Evolutionary conservation across 2,113 vertebrate genomes (phyloP).

Genomic region (Cephalopterus ornatus): DNA sequence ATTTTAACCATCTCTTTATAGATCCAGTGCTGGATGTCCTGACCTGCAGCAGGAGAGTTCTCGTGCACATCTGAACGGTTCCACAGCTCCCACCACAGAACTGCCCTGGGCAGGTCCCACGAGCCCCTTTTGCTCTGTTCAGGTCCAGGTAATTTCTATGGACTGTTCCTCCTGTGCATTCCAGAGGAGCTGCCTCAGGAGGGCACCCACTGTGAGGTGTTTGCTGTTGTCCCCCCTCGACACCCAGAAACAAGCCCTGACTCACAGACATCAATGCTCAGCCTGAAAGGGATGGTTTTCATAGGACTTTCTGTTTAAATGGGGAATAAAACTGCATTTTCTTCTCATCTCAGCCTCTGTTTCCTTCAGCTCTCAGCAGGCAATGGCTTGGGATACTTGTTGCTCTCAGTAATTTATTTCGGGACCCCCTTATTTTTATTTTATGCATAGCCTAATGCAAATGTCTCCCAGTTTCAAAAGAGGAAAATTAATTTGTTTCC

Average conservation of each 20-base stretch:
- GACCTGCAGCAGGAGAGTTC: background rate
- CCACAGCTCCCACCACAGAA: rapidly evolving
- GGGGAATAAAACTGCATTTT: background rate
- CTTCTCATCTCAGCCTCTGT: background rate
- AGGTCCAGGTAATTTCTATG: background rate
- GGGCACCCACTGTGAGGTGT: background rate
- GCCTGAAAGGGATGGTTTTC: background rate
- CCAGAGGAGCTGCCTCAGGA: background rate
- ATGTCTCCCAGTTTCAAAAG: background rate
- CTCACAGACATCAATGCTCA: background rate
- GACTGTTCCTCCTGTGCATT: background rate
- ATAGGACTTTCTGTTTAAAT: background rate
- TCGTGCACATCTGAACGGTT: background rate
- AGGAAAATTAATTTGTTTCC: conserved; percentile 17
- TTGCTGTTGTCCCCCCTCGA: background rate
- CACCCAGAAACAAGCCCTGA: background rate
- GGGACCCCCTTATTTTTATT: conserved; percentile 17
- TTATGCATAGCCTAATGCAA: background rate
- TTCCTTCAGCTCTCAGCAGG: background rate
- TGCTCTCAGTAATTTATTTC: conserved; percentile 8
- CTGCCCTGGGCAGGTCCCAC: rapidly evolving
- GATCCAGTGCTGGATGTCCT: background rate
- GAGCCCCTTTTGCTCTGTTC: background rate
- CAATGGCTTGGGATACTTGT: background rate
- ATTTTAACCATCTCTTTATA: background rate